Conservation (phyloP, 2,113 vertebrate species). For the Todiramphus chloris region DNA sequence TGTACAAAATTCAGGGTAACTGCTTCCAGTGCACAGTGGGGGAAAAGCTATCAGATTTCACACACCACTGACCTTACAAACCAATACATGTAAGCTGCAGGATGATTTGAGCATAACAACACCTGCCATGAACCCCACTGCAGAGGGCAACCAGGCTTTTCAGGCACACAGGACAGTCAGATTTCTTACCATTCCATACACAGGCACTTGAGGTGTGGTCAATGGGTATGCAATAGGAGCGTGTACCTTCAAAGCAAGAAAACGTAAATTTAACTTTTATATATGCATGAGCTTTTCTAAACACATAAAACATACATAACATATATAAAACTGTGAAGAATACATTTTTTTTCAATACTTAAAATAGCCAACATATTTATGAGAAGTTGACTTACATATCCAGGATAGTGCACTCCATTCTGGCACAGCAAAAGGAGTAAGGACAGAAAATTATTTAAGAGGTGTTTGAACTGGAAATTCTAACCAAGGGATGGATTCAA, state of each 20-base stretch:
- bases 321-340: background rate
- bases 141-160: background rate
- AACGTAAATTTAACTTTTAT: background rate
- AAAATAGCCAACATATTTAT: background rate
- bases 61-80: background rate
- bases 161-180: background rate
- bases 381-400: slow-evolving; percentile 83
- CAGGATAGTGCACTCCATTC: slow-evolving; percentile 90
- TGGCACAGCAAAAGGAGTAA: slow-evolving; percentile 75
- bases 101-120: background rate
- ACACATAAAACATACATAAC: background rate
- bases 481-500: background rate
- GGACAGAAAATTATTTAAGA: slow-evolving; percentile 53
- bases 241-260: slow-evolving; percentile 72
- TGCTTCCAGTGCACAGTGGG: background rate
- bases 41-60: background rate
- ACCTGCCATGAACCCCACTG: background rate
- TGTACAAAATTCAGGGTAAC: background rate
- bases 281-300: too few relatives aligned
- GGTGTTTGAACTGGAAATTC: background rate
- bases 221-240: slow-evolving; percentile 85
- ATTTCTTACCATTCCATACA: slow-evolving; percentile 89
- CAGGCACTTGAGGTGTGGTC: slow-evolving; percentile 91
- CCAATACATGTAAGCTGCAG: background rate
- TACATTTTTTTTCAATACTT: background rate